Percentiles rank a stretch among this genome's conserved stretches.
These are phyloP conservation scores for Caloenas nicobarica DNA, from an alignment of 2,113 vertebrate species.

Conservation along the genomic window DNA sequence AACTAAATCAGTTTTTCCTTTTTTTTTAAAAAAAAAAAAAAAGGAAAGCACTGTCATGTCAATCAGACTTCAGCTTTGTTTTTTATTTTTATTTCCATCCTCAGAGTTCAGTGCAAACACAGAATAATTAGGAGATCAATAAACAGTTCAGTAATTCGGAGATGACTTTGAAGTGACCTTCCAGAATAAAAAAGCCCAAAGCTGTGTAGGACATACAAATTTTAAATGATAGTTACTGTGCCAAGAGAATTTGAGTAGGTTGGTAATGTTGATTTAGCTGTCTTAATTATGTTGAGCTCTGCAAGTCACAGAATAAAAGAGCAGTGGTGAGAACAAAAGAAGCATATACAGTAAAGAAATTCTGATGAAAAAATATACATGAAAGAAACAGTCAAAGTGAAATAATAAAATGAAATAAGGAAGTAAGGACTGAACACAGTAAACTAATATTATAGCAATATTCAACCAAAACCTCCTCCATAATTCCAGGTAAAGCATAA, in stretches of 20 bases:
- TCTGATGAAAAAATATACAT: neutral
- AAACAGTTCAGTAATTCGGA: slow-evolving; percentile 35
- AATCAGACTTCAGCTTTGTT: neutral
- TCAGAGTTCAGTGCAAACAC: slow-evolving; percentile 13
- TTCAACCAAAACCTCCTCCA: neutral
- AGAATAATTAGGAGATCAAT: slow-evolving; percentile 51
- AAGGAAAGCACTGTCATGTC: neutral
- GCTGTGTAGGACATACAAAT: slow-evolving; percentile 20
- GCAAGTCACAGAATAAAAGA: slow-evolving; percentile 43
- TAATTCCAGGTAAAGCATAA: neutral
- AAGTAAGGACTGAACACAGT: neutral
- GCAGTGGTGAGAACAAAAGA: slow-evolving; percentile 52
- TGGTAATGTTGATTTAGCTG: slow-evolving; percentile 59
- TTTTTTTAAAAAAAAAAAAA: neutral
- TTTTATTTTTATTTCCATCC: slow-evolving; percentile 6
- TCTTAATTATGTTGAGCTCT: slow-evolving; percentile 50
- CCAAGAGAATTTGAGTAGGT: slow-evolving; percentile 52
- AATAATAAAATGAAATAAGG: neutral
- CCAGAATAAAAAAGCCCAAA: neutral
- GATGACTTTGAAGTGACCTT: slow-evolving; percentile 64
- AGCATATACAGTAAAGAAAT: neutral
- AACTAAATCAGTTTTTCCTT: neutral
- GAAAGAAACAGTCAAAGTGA: slow-evolving; percentile 1
- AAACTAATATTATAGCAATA: neutral
- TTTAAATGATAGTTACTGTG: slow-evolving; percentile 40